These are phyloP conservation scores for Palythoa grandiflora DNA, from an alignment of 92 coral and sea anemone species.

Conservation along the genomic window DNA sequence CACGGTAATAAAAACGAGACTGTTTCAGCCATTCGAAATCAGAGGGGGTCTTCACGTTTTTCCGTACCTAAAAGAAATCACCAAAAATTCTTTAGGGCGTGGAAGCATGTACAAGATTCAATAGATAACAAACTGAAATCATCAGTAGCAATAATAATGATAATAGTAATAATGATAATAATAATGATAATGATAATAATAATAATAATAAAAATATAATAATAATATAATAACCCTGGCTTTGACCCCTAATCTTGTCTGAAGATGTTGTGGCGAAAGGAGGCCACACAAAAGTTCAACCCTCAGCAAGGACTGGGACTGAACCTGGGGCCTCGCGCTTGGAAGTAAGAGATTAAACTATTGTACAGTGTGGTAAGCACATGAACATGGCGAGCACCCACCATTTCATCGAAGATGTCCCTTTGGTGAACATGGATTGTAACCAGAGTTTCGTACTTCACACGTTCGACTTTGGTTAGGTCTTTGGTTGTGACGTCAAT, in stretches of 20 bases:
- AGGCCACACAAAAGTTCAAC: too few relatives aligned
- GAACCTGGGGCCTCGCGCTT: too few relatives aligned
- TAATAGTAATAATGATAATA: too few relatives aligned
- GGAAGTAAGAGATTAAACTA: too few relatives aligned
- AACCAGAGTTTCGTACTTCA: slow-evolving; percentile 90
- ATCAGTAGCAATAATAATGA: too few relatives aligned
- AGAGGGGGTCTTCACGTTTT: slow-evolving; percentile 88
- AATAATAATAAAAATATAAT: too few relatives aligned
- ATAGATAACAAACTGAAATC: not conserved
- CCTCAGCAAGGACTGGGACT: too few relatives aligned
- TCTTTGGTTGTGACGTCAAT: slow-evolving; percentile 97
- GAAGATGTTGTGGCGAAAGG: too few relatives aligned
- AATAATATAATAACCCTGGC: too few relatives aligned
- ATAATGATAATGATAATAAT: too few relatives aligned
- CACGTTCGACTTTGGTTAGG: slow-evolving; percentile 92
- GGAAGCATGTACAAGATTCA: not conserved
- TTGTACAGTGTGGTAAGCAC: not conserved
- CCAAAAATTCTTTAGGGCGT: not conserved
- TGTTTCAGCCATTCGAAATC: slow-evolving; percentile 99
- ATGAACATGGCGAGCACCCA: slow-evolving; percentile 23
- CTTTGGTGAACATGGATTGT: slow-evolving; percentile 94
- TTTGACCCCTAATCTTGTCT: too few relatives aligned
- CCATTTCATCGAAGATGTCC: slow-evolving; percentile 97
- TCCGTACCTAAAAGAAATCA: slow-evolving; percentile 71
- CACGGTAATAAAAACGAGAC: slow-evolving; percentile 98